A percentile compares a stretch with the other conserved stretches of the same genome.
Conservation (phyloP, 2,888 invertebrate genomes). For the Eilema griseolum region DNA sequence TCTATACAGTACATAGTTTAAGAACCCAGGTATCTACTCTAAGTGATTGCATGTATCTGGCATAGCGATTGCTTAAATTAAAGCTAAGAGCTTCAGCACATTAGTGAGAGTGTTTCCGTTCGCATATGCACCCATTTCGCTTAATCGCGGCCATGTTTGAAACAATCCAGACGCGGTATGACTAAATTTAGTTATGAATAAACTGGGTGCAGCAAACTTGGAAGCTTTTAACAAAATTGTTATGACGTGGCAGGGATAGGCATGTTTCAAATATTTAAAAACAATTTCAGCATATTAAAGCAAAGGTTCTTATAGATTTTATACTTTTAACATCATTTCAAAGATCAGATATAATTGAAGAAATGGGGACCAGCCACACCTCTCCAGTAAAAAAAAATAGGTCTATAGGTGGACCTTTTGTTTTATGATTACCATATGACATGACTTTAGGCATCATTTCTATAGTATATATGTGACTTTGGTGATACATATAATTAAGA, state of each 20-base stretch:
- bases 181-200: slow-evolving; percentile 22
- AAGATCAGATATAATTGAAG: too few species aligned
- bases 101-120: slow-evolving; percentile 13
- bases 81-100: slow-evolving; percentile 26
- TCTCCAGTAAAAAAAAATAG: too few species aligned
- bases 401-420: too few species aligned
- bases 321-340: too few species aligned
- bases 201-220: slow-evolving; percentile 17
- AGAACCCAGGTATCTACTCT: not conserved
- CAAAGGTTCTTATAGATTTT: not conserved
- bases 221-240: slow-evolving; percentile 32
- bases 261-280: not conserved
- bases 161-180: slow-evolving; percentile 35
- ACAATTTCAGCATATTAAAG: not conserved
- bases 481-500: too few species aligned
- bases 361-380: too few species aligned
- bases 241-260: not conserved
- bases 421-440: too few species aligned
- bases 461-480: too few species aligned
- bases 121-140: slow-evolving; percentile 37
- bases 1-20: too few species aligned
- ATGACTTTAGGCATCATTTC: too few species aligned
- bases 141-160: slow-evolving; percentile 39
- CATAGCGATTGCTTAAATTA: slow-evolving; percentile 24
- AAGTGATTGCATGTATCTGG: not conserved